Conservation (phyloP, 2,113 vertebrate genomes). For the Zonotrichia leucophrys region DNA sequence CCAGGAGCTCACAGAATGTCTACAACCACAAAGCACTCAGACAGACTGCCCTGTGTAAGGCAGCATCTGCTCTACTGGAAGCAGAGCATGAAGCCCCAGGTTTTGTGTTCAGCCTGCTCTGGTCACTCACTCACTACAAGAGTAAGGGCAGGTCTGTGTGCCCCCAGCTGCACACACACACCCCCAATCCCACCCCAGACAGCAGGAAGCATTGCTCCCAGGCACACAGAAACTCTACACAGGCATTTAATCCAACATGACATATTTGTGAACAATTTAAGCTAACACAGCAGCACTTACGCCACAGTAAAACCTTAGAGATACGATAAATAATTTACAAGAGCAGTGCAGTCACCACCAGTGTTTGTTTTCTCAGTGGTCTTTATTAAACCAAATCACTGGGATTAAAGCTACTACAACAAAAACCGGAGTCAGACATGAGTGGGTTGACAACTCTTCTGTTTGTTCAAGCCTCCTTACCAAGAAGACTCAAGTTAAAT, state of each 20-base stretch:
- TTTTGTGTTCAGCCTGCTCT: not conserved
- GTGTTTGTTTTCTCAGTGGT: constrained; percentile 62
- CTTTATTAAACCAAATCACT: constrained; percentile 52
- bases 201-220: not conserved
- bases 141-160: not conserved
- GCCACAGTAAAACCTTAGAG: constrained; percentile 1
- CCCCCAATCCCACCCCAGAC: not conserved
- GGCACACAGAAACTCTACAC: not conserved
- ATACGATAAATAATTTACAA: constrained; percentile 56
- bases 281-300: constrained; percentile 27
- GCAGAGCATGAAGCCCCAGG: not conserved
- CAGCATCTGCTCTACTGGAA: not conserved
- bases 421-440: constrained; percentile 55
- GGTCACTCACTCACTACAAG: not conserved
- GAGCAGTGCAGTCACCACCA: not conserved
- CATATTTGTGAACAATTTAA: constrained; percentile 34
- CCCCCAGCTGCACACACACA: not conserved
- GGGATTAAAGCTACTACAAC: constrained; percentile 58
- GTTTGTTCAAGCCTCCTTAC: constrained; percentile 55
- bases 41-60: no score
- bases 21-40: not conserved
- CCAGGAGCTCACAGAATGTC: fast-evolving
- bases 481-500: constrained; percentile 48
- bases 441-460: constrained; percentile 58
- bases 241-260: not conserved